A percentile compares a stretch with the other conserved stretches of the same genome.
phyloP scores from a whole-genome alignment of 2,888 invertebrate species.

The Drosophila neotestacea region DNA sequence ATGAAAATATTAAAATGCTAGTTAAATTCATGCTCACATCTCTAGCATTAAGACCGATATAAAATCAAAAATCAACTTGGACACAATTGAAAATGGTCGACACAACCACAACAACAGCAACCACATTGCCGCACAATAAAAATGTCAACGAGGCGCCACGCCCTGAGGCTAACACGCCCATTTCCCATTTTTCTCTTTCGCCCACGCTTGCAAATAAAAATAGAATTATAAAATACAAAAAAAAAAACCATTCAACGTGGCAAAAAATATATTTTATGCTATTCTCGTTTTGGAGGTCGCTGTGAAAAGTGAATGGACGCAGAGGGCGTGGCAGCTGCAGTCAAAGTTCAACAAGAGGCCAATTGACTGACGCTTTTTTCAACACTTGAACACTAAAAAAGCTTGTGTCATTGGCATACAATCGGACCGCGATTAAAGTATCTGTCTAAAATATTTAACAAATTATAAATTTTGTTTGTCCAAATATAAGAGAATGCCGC shows the following conservation, averaged over 20 bases:
- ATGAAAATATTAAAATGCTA: background rate
- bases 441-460: background rate
- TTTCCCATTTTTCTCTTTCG: background rate
- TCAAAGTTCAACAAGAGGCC: slow-evolving; percentile 54
- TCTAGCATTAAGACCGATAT: background rate
- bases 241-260: slow-evolving; percentile 14
- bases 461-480: background rate
- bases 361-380: slow-evolving; percentile 33
- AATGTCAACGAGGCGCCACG: slow-evolving; percentile 51
- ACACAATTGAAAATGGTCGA: slow-evolving; percentile 43
- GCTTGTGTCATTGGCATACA: background rate
- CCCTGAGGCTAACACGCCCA: slow-evolving; percentile 23
- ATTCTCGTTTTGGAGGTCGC: slow-evolving; percentile 44
- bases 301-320: slow-evolving; percentile 24
- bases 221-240: slow-evolving; percentile 35
- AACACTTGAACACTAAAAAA: background rate
- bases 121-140: slow-evolving; percentile 38
- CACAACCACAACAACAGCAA: slow-evolving; percentile 32
- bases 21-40: slow-evolving; percentile 20
- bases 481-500: slow-evolving; percentile 30
- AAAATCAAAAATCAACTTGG: slow-evolving; percentile 20
- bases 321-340: slow-evolving; percentile 24
- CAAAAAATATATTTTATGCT: slow-evolving; percentile 40
- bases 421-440: background rate
- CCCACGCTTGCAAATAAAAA: slow-evolving; percentile 43